Base-by-base conservation (phyloP, 2,113 vertebrate species). In the Apodemus speciosus region DNA sequence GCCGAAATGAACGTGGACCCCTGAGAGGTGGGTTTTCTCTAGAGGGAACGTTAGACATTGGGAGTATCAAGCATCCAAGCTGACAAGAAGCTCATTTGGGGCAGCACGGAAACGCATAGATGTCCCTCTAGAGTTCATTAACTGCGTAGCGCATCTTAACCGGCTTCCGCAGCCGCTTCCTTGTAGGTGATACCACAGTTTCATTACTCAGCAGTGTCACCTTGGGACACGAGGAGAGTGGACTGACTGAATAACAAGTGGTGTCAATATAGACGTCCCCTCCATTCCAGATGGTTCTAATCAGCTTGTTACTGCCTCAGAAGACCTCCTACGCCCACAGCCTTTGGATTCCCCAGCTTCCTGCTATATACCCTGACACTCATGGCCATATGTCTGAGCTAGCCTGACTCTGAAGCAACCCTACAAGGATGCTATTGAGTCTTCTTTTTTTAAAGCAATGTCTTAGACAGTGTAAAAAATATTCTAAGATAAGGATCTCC, bases 281-380 rank as follows among this genome's bases (percentile, higher is more conserved):
- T 91, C 53, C 64, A 38, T 79, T 86, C 84, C 43, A 87, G 62
- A 72, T 60, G n/a, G 80, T 85, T 66, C 27, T 69, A 25, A 88
- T 64, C n/a, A 95, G 72, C 56, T 88, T 49, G 68, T 81, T 69
- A 76, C 60, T 92, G 72, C 66, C 80, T 89, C 20, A 3, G 35
- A 53, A 68, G 27, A 62, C 0, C 1, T 23, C 15, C 23, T 76
- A 20, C 56, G 20, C 84, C 60, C 35, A 58, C 68, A 58, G 9
- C 18, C 51, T 94, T 79, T 38, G 38, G 38, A 3, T 87, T 64
- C 51, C 49, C 20, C 27, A 64, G 20, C 15, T 88, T 88, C 71
- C 38, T 92, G 35, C 49, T 32, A 46, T 51, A 72, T 81, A 68
- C 60, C 51, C 53, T 68, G 89, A 76, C 23, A 56, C 13, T 35